phyloP scores from a whole-genome alignment of 2,888 invertebrate species.

The Platycheirus rosarum region DNA sequence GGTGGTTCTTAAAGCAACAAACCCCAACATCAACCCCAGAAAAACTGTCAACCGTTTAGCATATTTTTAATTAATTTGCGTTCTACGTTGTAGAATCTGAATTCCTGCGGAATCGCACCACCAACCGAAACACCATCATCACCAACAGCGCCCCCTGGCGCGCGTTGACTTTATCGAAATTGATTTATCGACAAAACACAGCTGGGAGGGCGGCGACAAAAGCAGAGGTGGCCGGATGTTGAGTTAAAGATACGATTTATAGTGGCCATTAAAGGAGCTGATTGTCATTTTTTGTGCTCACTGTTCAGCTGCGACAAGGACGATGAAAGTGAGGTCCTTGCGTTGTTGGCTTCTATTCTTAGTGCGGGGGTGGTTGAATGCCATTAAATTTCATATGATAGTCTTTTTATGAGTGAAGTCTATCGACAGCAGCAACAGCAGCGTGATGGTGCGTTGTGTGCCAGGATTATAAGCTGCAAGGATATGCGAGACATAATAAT shows the following conservation, averaged over 20 bases:
- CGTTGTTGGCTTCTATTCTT: constrained; percentile 36
- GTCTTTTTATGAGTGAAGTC: constrained; percentile 47
- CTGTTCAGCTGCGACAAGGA: constrained; percentile 27
- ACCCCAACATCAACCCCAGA: constrained; percentile 20
- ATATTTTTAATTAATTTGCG: constrained; percentile 73
- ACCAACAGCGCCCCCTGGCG: constrained; percentile 15
- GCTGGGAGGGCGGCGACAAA: constrained; percentile 15
- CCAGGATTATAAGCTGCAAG: constrained; percentile 19
- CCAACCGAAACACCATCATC: constrained; percentile 42
- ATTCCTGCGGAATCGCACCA: constrained; percentile 51
- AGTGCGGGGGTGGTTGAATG: constrained; percentile 44
- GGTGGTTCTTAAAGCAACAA: constrained; percentile 11
- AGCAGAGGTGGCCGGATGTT: background rate
- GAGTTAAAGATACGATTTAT: constrained; percentile 76
- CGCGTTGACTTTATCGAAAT: constrained; percentile 68
- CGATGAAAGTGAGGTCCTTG: constrained; percentile 23
- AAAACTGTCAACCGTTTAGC: constrained; percentile 68
- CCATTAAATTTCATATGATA: constrained; percentile 70
- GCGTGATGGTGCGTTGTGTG: constrained; percentile 30
- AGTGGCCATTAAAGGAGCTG: constrained; percentile 80
- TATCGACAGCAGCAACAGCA: constrained; percentile 17
- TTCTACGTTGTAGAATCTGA: constrained; percentile 50
- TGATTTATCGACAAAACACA: constrained; percentile 74
- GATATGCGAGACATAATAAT: constrained; percentile 32
- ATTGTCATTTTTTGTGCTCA: constrained; percentile 76